Percentiles rank a stretch among this genome's conserved stretches.
Conservation (phyloP, 1,140 invertebrate genomes). For the Orchestia grillus region DNA sequence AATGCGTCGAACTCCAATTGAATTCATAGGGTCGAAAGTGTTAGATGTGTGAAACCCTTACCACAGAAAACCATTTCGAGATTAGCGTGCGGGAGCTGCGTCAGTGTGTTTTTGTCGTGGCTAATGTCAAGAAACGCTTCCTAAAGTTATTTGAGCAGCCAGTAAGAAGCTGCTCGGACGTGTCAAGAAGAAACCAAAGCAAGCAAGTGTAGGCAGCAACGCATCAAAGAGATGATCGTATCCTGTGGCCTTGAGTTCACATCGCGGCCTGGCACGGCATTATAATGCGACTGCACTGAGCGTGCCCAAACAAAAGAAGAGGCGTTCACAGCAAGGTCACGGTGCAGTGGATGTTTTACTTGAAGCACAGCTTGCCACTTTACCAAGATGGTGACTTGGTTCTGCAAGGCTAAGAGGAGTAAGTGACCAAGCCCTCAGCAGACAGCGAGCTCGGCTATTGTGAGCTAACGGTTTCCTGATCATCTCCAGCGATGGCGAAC, state of each 20-base stretch:
- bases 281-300: constrained; percentile 20
- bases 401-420: neutral
- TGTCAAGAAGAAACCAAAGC: neutral
- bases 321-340: constrained; percentile 20
- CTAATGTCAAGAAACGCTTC: neutral
- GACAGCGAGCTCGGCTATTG: neutral
- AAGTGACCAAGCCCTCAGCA: neutral
- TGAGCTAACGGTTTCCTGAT: neutral
- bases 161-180: neutral
- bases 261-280: constrained; percentile 41
- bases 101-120: neutral
- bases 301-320: constrained; percentile 34
- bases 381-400: neutral
- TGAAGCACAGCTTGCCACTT: neutral
- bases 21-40: neutral
- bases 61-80: neutral
- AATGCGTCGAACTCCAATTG: neutral
- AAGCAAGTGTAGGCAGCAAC: constrained; percentile 15
- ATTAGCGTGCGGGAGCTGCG: neutral
- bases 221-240: constrained; percentile 41
- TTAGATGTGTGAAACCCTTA: neutral
- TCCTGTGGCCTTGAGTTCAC: constrained; percentile 38
- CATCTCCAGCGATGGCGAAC: neutral
- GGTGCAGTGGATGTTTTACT: constrained; percentile 31
- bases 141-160: neutral